Percentiles rank a stretch among this genome's conserved stretches.
phyloP scores from a whole-genome alignment of 37 sponge, comb jelly and placozoan species.

The Agelas oroides region DNA sequence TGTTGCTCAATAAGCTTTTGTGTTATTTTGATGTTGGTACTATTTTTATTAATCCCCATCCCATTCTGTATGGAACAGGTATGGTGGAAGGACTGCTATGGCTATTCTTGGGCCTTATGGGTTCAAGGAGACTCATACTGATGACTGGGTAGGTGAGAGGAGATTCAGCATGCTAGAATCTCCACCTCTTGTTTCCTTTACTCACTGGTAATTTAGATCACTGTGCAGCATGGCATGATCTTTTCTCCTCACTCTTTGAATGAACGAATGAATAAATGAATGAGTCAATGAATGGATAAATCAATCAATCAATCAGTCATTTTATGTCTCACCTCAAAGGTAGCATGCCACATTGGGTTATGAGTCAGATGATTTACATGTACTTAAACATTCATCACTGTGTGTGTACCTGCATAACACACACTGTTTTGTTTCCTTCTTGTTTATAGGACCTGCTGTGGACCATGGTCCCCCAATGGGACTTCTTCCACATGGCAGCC shows the following conservation, averaged over 20 bases:
- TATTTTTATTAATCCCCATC: background rate
- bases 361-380: too few species aligned
- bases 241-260: too few species aligned
- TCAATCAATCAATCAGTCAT: too few species aligned
- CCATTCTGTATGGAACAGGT: slow-evolving; percentile 22
- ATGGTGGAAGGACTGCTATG: slow-evolving; percentile 82
- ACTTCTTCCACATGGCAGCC: slow-evolving; percentile 44
- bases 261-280: too few species aligned
- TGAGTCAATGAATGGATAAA: too few species aligned
- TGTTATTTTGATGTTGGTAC: too few species aligned
- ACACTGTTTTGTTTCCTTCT: too few species aligned
- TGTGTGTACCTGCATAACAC: too few species aligned
- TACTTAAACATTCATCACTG: too few species aligned
- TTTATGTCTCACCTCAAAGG: too few species aligned
- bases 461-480: slow-evolving; percentile 91
- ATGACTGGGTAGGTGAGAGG: slow-evolving; percentile 84
- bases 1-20: background rate
- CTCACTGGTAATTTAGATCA: background rate
- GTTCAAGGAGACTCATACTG: slow-evolving; percentile 77
- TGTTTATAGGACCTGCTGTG: slow-evolving; percentile 88
- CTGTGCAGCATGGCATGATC: too few species aligned
- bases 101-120: slow-evolving; percentile 80
- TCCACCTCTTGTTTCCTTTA: background rate
- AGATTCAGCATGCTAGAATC: background rate
- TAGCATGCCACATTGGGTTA: too few species aligned